Conservation (phyloP, 2,113 vertebrate genomes). For the Lepus europaeus region DNA sequence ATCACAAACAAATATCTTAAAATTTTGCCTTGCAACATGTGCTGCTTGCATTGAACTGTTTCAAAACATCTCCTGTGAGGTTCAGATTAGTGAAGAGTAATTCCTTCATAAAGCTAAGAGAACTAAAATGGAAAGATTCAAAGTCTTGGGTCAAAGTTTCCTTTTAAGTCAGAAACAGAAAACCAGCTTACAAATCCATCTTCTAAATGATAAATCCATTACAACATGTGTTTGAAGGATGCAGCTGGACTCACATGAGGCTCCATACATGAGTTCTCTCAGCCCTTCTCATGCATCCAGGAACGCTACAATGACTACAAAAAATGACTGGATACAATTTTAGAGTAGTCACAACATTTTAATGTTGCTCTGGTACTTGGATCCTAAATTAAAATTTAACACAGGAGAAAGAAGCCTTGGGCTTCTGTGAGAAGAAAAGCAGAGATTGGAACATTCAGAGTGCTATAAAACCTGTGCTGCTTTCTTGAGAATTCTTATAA, state of each 20-base stretch:
- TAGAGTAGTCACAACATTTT: neutral
- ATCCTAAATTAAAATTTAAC: constrained; percentile 52
- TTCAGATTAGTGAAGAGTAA: neutral
- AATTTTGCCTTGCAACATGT: neutral
- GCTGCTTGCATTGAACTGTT: neutral
- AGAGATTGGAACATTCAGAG: neutral
- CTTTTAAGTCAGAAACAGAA: neutral
- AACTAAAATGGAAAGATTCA: neutral
- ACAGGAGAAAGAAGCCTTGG: neutral
- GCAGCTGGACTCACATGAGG: neutral
- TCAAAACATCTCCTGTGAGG: neutral
- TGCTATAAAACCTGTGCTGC: neutral
- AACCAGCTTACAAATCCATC: neutral
- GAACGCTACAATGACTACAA: neutral
- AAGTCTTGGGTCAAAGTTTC: neutral
- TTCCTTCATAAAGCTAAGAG: neutral
- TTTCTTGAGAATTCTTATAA: neutral
- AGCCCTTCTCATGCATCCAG: rapidly evolving
- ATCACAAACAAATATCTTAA: constrained; percentile 40
- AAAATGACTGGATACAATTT: neutral
- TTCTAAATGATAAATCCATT: neutral
- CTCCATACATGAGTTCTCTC: neutral
- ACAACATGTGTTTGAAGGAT: neutral
- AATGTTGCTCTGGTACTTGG: neutral
- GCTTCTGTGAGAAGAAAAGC: neutral